Conservation (phyloP, 2,888 invertebrate species). For the Aspidiotus destructor region DNA sequence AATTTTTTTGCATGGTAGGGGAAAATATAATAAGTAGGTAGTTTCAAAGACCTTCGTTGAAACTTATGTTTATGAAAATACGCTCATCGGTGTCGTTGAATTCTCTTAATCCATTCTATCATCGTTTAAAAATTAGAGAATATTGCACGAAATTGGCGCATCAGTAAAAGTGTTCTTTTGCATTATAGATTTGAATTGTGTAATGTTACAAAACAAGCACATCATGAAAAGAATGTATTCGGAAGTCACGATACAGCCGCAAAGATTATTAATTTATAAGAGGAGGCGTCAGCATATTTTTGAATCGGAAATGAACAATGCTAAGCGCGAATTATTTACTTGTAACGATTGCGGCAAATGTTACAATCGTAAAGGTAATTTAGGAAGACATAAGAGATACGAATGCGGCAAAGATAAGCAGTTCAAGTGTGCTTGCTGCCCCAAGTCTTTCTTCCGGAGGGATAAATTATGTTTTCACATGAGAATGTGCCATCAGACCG, state of each 20-base stretch:
- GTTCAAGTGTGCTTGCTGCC: slow-evolving; percentile 46
- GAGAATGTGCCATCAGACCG: slow-evolving; percentile 34
- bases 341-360: slow-evolving; percentile 36
- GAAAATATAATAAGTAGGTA: no score
- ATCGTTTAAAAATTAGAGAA: not conserved
- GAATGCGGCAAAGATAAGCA: slow-evolving; percentile 53
- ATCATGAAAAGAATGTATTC: slow-evolving; percentile 21
- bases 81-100: no score
- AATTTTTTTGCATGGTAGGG: no score
- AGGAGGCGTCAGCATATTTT: not conserved
- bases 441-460: slow-evolving; percentile 35
- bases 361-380: slow-evolving; percentile 38
- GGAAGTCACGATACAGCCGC: no score
- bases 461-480: slow-evolving; percentile 35
- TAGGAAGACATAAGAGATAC: slow-evolving; percentile 50
- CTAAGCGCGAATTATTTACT: slow-evolving; percentile 22
- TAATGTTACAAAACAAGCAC: slow-evolving; percentile 20
- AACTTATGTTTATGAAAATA: no score
- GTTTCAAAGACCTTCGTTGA: no score
- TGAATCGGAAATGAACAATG: not conserved
- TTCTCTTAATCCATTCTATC: not conserved
- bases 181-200: slow-evolving; percentile 23
- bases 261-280: no score
- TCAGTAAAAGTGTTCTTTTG: not conserved
- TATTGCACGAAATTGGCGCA: no score